These are phyloP conservation scores for Nephrocerus scutellatus DNA, from an alignment of 2,888 invertebrate species.

Conservation along the genomic window DNA sequence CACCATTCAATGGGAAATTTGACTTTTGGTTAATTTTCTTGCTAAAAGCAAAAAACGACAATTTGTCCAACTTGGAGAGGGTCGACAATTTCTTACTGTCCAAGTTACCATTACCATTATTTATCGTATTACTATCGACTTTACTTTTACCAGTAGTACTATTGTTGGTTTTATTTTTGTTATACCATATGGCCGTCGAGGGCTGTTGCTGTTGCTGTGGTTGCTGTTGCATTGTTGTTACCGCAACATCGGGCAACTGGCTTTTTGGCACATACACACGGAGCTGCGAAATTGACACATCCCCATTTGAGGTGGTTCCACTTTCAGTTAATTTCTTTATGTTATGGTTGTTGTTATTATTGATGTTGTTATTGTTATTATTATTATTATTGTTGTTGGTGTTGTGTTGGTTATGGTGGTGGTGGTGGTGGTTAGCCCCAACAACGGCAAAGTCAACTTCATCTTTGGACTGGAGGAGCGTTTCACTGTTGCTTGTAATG, in stretches of 20 bases:
- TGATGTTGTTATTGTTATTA: constrained; percentile 12
- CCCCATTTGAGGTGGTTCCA: too few species aligned
- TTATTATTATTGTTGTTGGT: constrained; percentile 7
- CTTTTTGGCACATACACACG: too few species aligned
- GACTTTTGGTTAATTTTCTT: constrained; percentile 26
- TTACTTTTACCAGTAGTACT: neutral
- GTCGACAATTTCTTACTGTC: constrained; percentile 17
- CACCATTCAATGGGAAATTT: constrained; percentile 5
- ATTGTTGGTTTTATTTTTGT: neutral
- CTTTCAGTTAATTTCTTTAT: constrained; percentile 6
- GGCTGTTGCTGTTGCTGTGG: constrained; percentile 9
- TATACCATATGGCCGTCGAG: neutral
- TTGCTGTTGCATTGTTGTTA: constrained; percentile 9
- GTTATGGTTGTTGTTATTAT: constrained; percentile 14
- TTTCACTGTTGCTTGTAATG: too few species aligned
- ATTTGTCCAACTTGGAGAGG: constrained; percentile 25
- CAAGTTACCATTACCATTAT: neutral
- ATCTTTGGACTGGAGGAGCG: constrained; percentile 37
- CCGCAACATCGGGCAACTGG: neutral
- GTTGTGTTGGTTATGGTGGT: constrained; percentile 7
- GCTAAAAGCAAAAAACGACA: constrained; percentile 30
- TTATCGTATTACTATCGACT: constrained; percentile 3
- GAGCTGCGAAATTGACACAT: too few species aligned
- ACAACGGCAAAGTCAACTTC: constrained; percentile 41
- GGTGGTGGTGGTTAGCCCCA: constrained; percentile 16